A percentile compares a stretch with the other conserved stretches of the same genome.
Evolutionary conservation across 2,113 vertebrate species (phyloP).

Genomic region (Illadopsis cleaveri): DNA sequence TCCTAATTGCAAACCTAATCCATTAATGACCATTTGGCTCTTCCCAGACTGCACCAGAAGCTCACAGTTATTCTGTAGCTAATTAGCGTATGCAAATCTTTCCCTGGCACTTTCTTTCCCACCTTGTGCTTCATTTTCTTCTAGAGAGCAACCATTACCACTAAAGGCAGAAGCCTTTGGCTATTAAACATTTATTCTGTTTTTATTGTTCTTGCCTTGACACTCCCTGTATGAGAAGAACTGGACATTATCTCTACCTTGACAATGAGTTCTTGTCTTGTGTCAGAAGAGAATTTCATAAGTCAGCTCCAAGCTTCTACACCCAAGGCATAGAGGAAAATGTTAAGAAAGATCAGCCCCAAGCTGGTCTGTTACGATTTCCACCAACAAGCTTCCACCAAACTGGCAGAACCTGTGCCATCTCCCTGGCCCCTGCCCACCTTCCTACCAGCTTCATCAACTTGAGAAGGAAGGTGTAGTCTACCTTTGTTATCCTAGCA

Average conservation of each 20-base stretch:
- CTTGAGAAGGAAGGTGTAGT: background rate
- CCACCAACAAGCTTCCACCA: background rate
- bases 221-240: background rate
- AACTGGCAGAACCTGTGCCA: conserved; percentile 45
- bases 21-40: background rate
- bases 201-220: background rate
- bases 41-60: background rate
- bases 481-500: background rate
- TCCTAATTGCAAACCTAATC: background rate
- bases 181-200: background rate
- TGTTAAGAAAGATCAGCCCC: background rate
- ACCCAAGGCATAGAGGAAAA: background rate
- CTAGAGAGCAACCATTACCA: background rate
- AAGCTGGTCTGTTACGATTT: background rate
- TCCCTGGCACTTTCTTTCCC: background rate
- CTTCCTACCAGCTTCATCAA: background rate
- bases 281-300: conserved; percentile 18
- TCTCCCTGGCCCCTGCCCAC: background rate
- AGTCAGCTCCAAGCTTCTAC: background rate
- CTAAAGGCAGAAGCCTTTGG: background rate
- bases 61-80: background rate
- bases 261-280: background rate
- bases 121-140: background rate
- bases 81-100: background rate
- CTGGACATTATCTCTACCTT: background rate